These are phyloP conservation scores for Calephelis virginiensis DNA, from an alignment of 1,140 invertebrate genomes.

Conservation along the genomic window DNA sequence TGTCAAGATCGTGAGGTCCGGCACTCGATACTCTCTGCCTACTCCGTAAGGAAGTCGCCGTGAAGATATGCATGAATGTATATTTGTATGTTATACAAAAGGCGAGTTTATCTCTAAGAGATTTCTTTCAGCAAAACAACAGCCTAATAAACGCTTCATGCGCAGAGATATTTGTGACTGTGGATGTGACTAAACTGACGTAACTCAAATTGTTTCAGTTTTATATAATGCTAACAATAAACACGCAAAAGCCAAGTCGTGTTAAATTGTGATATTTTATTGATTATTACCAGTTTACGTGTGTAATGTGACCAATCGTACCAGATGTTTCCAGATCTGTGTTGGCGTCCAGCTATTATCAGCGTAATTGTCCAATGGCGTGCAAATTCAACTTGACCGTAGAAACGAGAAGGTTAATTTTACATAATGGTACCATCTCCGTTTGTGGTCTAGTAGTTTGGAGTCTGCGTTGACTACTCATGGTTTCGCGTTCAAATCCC, in stretches of 20 bases:
- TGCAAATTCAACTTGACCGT: not conserved
- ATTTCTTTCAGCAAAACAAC: no score
- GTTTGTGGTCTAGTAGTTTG: not conserved
- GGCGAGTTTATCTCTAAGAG: no score
- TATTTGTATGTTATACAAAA: no score
- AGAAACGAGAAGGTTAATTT: not conserved
- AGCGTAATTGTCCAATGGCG: not conserved
- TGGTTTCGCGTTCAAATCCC: no score
- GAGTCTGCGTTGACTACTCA: no score
- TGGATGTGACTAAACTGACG: not conserved
- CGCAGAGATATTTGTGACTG: not conserved
- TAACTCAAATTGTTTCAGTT: not conserved
- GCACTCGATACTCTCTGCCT: no score
- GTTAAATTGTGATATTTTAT: slow-evolving; percentile 10
- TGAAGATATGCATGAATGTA: no score
- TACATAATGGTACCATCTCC: no score
- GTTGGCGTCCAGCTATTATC: not conserved
- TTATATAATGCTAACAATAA: slow-evolving; percentile 2
- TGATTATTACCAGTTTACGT: slow-evolving; percentile 9
- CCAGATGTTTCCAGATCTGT: slow-evolving; percentile 5
- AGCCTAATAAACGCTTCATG: no score
- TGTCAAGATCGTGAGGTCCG: no score
- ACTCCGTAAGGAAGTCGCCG: no score
- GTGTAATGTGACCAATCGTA: slow-evolving; percentile 16
- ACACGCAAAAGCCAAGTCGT: not conserved